Evolutionary conservation across 2,113 vertebrate species (phyloP).

Genomic region (Lutjanus erythropterus): DNA sequence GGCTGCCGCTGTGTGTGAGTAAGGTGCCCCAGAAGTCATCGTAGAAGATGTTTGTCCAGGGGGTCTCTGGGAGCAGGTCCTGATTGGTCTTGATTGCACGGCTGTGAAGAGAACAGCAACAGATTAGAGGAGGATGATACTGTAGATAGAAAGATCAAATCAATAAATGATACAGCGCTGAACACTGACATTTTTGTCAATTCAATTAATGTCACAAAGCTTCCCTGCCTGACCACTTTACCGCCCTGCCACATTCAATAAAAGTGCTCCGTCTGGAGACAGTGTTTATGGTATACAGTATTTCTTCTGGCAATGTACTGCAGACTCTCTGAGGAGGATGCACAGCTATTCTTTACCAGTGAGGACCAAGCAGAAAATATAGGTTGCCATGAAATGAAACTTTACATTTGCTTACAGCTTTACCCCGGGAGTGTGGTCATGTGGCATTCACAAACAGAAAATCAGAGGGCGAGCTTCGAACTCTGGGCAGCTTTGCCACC

Average conservation of each 20-base stretch:
- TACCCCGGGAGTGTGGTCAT: slow-evolving; percentile 44
- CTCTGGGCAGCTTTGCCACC: slow-evolving; percentile 48
- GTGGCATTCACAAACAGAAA: slow-evolving; percentile 55
- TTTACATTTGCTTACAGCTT: slow-evolving; percentile 43
- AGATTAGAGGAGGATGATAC: slow-evolving; percentile 8
- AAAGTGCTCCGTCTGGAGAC: slow-evolving; percentile 13
- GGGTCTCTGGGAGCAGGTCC: slow-evolving; percentile 96
- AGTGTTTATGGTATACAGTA: slow-evolving; percentile 9
- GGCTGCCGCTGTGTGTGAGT: slow-evolving; percentile 98
- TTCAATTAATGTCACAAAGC: slow-evolving; percentile 25
- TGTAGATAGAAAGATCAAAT: background rate
- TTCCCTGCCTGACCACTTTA: slow-evolving; percentile 14
- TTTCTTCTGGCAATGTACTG: slow-evolving; percentile 3
- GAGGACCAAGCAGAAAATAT: slow-evolving; percentile 49
- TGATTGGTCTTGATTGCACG: slow-evolving; percentile 99
- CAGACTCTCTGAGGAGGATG: slow-evolving; percentile 23
- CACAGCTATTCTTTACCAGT: slow-evolving; percentile 44
- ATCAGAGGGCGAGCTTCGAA: slow-evolving; percentile 39
- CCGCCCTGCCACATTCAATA: slow-evolving; percentile 20
- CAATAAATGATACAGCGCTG: background rate
- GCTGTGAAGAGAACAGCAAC: slow-evolving; percentile 81
- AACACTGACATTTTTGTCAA: slow-evolving; percentile 12
- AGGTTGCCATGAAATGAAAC: slow-evolving; percentile 43
- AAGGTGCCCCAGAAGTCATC: slow-evolving; percentile 99
- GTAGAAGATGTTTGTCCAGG: slow-evolving; percentile 97